phyloP scores from a whole-genome alignment of 2,888 invertebrate genomes.

The Dichetophora obliterata region DNA sequence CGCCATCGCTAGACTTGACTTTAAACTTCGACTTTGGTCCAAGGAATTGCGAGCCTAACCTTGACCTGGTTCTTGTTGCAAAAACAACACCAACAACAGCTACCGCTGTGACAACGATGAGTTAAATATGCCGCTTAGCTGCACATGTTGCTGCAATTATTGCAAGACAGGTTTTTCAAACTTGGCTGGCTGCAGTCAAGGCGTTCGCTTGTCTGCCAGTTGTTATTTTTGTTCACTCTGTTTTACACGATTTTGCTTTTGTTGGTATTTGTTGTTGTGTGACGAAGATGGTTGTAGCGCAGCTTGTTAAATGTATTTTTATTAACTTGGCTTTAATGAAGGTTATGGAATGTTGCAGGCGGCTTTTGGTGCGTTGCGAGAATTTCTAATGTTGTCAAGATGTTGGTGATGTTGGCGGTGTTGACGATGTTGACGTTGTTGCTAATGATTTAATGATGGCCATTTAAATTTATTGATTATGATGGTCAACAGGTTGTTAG shows the following conservation, averaged over 20 bases:
- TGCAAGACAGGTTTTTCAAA: slow-evolving; percentile 41
- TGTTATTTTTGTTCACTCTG: not conserved
- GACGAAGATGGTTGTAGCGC: slow-evolving; percentile 23
- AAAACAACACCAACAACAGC: slow-evolving; percentile 57
- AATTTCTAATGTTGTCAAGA: slow-evolving; percentile 40
- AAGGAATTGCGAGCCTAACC: slow-evolving; percentile 60
- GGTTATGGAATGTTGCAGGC: slow-evolving; percentile 34
- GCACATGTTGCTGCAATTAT: slow-evolving; percentile 42
- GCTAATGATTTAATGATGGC: slow-evolving; percentile 6
- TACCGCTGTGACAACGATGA: slow-evolving; percentile 35
- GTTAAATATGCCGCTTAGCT: slow-evolving; percentile 8
- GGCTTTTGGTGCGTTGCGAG: slow-evolving; percentile 51
- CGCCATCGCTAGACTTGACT: slow-evolving; percentile 58
- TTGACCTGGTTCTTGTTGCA: slow-evolving; percentile 70
- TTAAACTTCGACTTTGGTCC: slow-evolving; percentile 60
- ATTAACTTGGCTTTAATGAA: slow-evolving; percentile 26
- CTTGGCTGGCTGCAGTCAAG: slow-evolving; percentile 27
- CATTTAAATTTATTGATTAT: slow-evolving; percentile 15
- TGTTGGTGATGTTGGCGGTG: slow-evolving; percentile 1
- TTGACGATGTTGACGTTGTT: not conserved
- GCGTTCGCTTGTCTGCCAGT: slow-evolving; percentile 6
- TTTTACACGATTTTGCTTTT: slow-evolving; percentile 24
- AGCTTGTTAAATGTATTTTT: slow-evolving; percentile 33
- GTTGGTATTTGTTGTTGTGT: slow-evolving; percentile 18
- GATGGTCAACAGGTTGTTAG: slow-evolving; percentile 22